Base-by-base conservation (phyloP, 2,888 invertebrate species). In the Aphrophora alni region DNA sequence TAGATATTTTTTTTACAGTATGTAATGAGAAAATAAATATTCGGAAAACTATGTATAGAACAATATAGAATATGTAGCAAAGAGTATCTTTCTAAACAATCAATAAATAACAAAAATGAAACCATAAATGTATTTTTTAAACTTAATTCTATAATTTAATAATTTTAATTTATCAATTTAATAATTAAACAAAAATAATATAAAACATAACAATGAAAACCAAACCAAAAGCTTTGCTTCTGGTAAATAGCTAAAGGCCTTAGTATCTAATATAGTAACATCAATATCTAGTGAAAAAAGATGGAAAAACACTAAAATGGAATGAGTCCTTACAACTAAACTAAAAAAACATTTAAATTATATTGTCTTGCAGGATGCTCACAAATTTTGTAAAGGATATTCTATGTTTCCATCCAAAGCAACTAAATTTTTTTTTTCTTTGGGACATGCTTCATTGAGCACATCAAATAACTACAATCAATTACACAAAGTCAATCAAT, bases 301-400 rank as follows among this genome's bases (percentile, higher is more conserved):
- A 59, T 59, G 59, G 10, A 44, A 44, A n/a, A 44, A 44, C 44
- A 44, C 44, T 44, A 21, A 59, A 4, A 59, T 59, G 59, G 59
- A 59, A 59, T 59, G 59, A 59, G 59, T 59, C 14, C 59, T 59
- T 59, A 59, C 59, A 59, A 59, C 59, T 59, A 59, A 59, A 59
- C 59, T 59, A 59, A 59, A n/a, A 14, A 59, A 59, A 59, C 21
- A 44, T 59, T 12, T 59, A 59, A 33, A 59, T 21, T n/a, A 59
- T 59, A 59, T 59, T 59, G 59, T 59, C 59, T 59, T 59, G 59
- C 5, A 59, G 33, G 33, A 33, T 33, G 33, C 33, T 33, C 33
- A 33, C 3, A 33, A 5, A 5, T 33, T 8, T 33, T 33, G 8
- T 5, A 5, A 8, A 8, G 3, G 3, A 33, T 21, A 59, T 12